These are phyloP conservation scores for Actinernus sp. DNA, from an alignment of 92 coral and sea anemone species.

Conservation along the genomic window DNA sequence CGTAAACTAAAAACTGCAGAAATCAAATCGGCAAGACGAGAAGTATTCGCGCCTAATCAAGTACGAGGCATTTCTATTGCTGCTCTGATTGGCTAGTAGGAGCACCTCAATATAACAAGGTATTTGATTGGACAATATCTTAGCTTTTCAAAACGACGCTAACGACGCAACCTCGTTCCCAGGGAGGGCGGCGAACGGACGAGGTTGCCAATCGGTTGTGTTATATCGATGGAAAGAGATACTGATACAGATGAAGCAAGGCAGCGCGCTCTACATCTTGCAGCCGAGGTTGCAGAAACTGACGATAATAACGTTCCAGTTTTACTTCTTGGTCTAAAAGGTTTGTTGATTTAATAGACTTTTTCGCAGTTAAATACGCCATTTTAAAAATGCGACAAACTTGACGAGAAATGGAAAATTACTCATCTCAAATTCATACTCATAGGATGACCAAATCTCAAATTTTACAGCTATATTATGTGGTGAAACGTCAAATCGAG, in stretches of 20 bases:
- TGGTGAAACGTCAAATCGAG: no score
- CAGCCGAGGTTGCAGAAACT: constrained; percentile 98
- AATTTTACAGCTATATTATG: no score
- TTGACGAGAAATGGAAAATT: no score
- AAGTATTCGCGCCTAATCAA: no score
- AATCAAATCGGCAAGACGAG: no score
- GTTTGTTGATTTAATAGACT: constrained; percentile 43
- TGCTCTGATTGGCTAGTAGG: constrained; percentile 5
- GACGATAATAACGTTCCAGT: constrained; percentile 91
- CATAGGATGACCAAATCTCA: no score
- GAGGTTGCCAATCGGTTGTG: no score
- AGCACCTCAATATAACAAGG: constrained; percentile 4
- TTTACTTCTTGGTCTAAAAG: constrained; percentile 80
- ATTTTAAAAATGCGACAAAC: no score
- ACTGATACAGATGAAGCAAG: constrained; percentile 69
- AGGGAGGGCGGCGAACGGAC: not conserved
- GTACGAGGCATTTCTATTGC: not conserved
- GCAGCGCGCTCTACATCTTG: constrained; percentile 86
- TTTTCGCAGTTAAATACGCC: no score
- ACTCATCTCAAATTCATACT: no score
- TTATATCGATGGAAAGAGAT: constrained; percentile 76
- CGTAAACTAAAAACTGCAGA: no score
- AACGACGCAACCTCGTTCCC: not conserved
- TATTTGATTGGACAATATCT: constrained; percentile 43
- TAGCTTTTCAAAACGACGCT: not conserved